phyloP scores from a whole-genome alignment of 1,140 invertebrate genomes.

The Brachionus rubens region DNA sequence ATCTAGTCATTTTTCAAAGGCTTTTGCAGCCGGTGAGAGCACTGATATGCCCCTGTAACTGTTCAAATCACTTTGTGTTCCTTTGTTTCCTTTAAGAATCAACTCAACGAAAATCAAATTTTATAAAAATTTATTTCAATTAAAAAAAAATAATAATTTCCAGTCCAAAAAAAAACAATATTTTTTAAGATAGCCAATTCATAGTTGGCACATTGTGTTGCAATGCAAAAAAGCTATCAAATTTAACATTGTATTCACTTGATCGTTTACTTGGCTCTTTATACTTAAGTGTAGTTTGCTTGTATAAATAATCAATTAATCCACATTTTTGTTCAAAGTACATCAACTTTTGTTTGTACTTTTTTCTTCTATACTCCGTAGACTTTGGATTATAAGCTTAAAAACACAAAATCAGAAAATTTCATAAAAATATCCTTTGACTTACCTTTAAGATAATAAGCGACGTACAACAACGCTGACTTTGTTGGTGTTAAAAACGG shows the following conservation, averaged over 20 bases:
- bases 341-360: conserved; percentile 59
- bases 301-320: conserved; percentile 58
- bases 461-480: conserved; percentile 60
- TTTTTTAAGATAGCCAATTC: conserved; percentile 37
- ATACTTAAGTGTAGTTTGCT: conserved; percentile 59
- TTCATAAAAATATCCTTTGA: background rate
- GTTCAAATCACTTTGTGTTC: too few species aligned
- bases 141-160: too few species aligned
- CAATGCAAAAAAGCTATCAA: conserved; percentile 57
- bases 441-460: conserved; percentile 52
- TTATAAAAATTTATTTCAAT: too few species aligned
- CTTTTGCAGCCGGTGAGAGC: too few species aligned
- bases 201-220: conserved; percentile 36
- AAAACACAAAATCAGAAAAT: conserved; percentile 46
- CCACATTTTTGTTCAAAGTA: conserved; percentile 60
- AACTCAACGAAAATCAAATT: too few species aligned
- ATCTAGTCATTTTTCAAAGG: too few species aligned
- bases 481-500: conserved; percentile 57
- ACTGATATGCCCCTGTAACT: too few species aligned
- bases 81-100: too few species aligned
- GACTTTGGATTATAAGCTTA: conserved; percentile 60
- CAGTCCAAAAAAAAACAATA: background rate
- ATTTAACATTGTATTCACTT: conserved; percentile 57
- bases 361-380: conserved; percentile 59
- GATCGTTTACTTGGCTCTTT: conserved; percentile 55